phyloP scores from a whole-genome alignment of 2,113 vertebrate species.

The Sinocyclocheilus maitianheensis region DNA sequence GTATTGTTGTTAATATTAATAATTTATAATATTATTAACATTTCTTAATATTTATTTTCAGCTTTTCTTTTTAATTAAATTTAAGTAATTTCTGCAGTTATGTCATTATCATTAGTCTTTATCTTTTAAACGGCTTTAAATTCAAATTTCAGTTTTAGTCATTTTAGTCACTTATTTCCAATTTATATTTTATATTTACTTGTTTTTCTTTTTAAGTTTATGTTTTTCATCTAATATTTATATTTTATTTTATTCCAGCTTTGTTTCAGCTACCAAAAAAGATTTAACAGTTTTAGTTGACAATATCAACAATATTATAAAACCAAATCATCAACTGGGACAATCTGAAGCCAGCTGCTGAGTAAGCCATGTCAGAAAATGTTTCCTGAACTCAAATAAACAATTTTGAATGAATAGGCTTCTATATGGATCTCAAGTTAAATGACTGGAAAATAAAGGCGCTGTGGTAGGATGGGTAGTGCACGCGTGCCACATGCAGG shows the following conservation, averaged over 20 bases:
- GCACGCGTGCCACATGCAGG: not conserved
- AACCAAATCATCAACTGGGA: not conserved
- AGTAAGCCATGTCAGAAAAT: not conserved
- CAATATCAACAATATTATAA: not conserved
- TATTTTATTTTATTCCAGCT: not conserved
- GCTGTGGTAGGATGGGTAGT: not conserved
- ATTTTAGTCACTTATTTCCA: not conserved
- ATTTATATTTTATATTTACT: not conserved
- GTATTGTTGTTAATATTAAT: not conserved
- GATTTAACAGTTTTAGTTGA: not conserved
- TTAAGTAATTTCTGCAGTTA: not conserved
- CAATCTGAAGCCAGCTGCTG: not conserved
- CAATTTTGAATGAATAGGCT: not conserved
- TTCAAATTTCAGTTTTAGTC: not conserved
- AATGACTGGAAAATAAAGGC: constrained; percentile 21
- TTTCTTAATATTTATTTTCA: not conserved
- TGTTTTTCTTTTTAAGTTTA: not conserved
- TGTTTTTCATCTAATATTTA: not conserved
- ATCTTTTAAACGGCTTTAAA: no score
- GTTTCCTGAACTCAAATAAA: not conserved
- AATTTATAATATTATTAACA: not conserved
- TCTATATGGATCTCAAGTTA: not conserved
- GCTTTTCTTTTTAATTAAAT: not conserved
- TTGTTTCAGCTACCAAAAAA: not conserved
- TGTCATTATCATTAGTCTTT: not conserved